These are phyloP conservation scores for Tetramorium simillimum DNA, from an alignment of 1,140 invertebrate species.

Conservation along the genomic window DNA sequence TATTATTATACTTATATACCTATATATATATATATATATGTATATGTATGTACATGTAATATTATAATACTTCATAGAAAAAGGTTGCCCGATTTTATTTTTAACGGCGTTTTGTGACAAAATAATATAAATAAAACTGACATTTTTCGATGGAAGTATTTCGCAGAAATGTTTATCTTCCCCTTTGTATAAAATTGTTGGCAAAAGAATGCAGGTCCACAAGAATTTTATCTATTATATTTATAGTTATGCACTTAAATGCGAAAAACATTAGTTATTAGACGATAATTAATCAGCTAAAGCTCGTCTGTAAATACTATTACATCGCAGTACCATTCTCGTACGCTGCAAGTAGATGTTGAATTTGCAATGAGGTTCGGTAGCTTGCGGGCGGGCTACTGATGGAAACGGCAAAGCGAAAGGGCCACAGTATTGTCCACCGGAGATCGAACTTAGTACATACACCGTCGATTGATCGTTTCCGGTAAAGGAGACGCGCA, in stretches of 20 bases:
- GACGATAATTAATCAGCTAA: neutral
- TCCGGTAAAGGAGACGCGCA: neutral
- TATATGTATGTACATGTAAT: neutral
- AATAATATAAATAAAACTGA: neutral
- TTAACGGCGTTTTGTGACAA: neutral
- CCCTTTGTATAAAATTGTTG: neutral
- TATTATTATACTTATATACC: too few species aligned
- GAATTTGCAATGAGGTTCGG: neutral
- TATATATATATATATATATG: too few species aligned
- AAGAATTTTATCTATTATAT: neutral
- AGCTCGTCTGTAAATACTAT: neutral
- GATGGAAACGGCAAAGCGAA: neutral
- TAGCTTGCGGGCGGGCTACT: neutral
- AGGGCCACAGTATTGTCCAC: neutral
- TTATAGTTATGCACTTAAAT: neutral
- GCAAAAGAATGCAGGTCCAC: neutral
- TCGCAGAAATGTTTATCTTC: neutral
- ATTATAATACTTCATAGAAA: neutral
- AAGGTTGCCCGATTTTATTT: neutral
- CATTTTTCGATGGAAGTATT: too few species aligned
- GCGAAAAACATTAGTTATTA: neutral
- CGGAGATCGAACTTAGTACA: slow-evolving; percentile 7
- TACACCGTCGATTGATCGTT: neutral
- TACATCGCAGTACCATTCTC: neutral
- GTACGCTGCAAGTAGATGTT: neutral